phyloP scores from a whole-genome alignment of 2,113 vertebrate genomes.

The Gyps fulvus region DNA sequence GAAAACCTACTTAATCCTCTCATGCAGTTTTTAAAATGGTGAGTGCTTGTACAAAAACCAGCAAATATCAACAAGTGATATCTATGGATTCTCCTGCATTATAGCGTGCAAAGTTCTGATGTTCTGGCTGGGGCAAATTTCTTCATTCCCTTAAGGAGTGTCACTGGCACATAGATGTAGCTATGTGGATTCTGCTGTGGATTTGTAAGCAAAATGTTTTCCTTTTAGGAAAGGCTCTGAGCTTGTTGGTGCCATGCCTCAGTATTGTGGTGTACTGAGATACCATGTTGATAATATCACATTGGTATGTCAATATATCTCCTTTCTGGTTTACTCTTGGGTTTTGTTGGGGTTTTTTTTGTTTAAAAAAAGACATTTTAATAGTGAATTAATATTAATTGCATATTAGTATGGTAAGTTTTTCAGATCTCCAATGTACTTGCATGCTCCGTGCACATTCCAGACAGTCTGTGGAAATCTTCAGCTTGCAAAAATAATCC shows the following conservation, averaged over 20 bases:
- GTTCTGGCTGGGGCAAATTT: background rate
- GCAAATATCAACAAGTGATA: background rate
- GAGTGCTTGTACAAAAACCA: background rate
- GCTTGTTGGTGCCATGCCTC: background rate
- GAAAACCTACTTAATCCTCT: background rate
- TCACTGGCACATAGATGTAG: background rate
- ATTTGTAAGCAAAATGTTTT: background rate
- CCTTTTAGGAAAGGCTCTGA: background rate
- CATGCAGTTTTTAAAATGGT: background rate
- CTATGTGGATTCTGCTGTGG: background rate
- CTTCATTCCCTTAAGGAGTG: background rate
- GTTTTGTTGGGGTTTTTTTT: background rate
- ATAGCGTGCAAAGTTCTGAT: rapidly evolving
- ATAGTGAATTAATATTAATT: background rate
- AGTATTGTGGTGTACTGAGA: background rate
- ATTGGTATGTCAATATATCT: background rate
- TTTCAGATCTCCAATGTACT: background rate
- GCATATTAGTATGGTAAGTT: background rate
- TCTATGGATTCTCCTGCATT: background rate
- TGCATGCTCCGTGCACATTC: background rate
- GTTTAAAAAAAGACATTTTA: background rate
- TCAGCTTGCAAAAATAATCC: background rate
- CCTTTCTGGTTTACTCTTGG: background rate
- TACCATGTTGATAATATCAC: background rate
- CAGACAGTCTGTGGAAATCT: background rate